These are phyloP conservation scores for Peromyscus polionotus DNA, from an alignment of 2,113 vertebrate genomes.

Conservation along the genomic window DNA sequence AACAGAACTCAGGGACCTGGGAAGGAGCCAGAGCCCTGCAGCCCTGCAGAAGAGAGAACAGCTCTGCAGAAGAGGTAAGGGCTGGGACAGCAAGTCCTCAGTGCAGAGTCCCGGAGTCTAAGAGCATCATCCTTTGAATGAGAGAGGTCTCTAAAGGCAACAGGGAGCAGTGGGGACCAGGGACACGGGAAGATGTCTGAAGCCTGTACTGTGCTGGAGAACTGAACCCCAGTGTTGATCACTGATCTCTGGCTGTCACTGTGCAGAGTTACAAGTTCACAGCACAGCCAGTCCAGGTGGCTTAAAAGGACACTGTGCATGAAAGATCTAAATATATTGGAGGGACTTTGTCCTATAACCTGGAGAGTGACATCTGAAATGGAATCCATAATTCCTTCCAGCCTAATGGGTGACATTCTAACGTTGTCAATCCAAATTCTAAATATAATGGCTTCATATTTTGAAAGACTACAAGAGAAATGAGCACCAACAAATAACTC, in stretches of 20 bases:
- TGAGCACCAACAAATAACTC: neutral
- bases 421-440: neutral
- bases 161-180: neutral
- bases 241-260: neutral
- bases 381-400: neutral
- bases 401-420: neutral
- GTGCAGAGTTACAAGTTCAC: neutral
- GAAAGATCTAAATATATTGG: neutral
- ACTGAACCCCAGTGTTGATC: too few relatives aligned
- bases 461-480: neutral
- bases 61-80: neutral
- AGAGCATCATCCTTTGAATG: too few relatives aligned
- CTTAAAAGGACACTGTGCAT: neutral
- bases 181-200: neutral
- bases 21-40: neutral
- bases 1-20: neutral
- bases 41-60: neutral
- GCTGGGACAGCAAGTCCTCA: neutral
- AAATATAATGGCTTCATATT: neutral
- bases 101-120: neutral
- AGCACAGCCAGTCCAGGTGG: neutral
- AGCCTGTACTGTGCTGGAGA: neutral
- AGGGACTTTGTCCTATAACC: neutral
- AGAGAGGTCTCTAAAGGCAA: neutral
- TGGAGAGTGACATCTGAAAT: neutral